phyloP scores from a whole-genome alignment of 2,113 vertebrate genomes.

The Heloderma charlesbogerti region DNA sequence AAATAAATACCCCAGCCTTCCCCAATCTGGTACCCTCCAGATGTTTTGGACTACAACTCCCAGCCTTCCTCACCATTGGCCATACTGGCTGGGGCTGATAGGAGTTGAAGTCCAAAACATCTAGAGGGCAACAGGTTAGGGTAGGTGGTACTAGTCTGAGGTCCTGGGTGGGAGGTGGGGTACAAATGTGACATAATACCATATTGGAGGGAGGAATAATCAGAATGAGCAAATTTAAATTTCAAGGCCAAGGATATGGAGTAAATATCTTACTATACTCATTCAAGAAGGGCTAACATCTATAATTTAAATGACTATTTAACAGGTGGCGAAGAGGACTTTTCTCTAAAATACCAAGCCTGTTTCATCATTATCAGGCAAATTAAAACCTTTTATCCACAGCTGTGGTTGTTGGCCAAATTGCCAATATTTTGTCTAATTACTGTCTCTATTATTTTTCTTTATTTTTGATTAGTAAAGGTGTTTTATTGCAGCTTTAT shows the following conservation, averaged over 20 bases:
- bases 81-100: no score
- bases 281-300: background rate
- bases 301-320: background rate
- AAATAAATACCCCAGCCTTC: no score
- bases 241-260: background rate
- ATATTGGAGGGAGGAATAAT: background rate
- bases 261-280: background rate
- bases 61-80: no score
- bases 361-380: background rate
- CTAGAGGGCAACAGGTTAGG: no score
- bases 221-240: background rate
- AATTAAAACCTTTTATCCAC: background rate
- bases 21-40: no score
- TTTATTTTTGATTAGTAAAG: background rate
- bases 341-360: background rate
- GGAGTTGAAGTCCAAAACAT: no score
- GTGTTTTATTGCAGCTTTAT: background rate
- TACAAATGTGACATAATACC: background rate
- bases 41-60: no score
- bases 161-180: background rate
- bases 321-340: background rate
- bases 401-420: background rate
- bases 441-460: background rate
- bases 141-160: background rate
- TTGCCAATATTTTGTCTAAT: background rate